Evolutionary conservation across 2,797 vertebrate species (phyloP), one percentile per base, ranked within the genome.

Genomic region (Aldrovandia affinis): DNA sequence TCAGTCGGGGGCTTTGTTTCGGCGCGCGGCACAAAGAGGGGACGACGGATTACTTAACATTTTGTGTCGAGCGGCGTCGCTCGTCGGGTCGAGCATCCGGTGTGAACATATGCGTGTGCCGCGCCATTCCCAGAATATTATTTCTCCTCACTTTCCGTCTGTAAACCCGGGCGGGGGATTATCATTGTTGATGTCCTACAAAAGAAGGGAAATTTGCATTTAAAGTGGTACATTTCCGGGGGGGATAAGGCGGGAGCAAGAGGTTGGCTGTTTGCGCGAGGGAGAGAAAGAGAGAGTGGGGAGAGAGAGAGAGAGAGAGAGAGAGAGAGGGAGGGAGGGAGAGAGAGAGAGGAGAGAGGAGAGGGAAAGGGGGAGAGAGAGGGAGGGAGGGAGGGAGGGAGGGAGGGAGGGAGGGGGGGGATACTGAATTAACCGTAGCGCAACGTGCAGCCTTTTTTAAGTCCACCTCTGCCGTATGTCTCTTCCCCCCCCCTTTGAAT

Each of bases 171-270:
- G 86, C 87, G 86, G 91, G 89, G 92, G 92, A 94, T 94, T 93
- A 94, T 92, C 91, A 88, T 89, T 90, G 88, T 92, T 90, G 87
- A 90, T 90, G 90, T 90, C 92, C 89, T 89, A 86, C 86, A 92
- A 90, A 42, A 91, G 86, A 87, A 84, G 88, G 88, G 6, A 63
- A 89, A 94, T 95, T 94, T 92, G 90, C 94, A 95, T 91, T 94
- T 90, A 93, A 94, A 91, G 93, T 94, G 92, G 88, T 89, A 90
- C 88, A 90, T 90, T 91, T 93, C 84, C 83, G 84, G 84, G 81
- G 61, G 14, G 80, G 87, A 89, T 90, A 88, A 90, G 89, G 85
- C 85, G 84, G 86, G 86, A 90, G 86, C 88, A 86, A 88, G 89
- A 87, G 88, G 82, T 87, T 89, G 86, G 91, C 88, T 87, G 87